Evolutionary conservation across 2,113 vertebrate genomes (phyloP).

Genomic region (Burhinus oedicnemus): DNA sequence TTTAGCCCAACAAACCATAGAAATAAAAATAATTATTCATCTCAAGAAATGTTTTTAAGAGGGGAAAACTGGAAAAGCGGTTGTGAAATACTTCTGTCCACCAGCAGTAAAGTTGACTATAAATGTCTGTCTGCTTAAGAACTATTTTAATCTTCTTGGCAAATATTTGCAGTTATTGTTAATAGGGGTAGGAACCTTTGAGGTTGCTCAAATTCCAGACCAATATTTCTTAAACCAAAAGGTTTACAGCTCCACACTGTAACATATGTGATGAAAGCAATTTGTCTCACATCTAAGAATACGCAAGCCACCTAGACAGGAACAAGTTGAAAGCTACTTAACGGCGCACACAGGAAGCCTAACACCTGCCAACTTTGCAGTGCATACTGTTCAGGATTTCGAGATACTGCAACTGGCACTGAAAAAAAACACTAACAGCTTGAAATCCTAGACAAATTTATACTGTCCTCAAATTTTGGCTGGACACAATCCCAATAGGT

Average conservation of each 20-base stretch:
- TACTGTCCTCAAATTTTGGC: background rate
- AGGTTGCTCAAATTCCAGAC: background rate
- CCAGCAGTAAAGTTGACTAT: background rate
- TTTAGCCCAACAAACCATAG: background rate
- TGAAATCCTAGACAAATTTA: background rate
- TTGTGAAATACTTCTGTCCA: background rate
- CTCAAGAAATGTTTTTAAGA: background rate
- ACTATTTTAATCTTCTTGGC: background rate
- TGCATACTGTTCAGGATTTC: background rate
- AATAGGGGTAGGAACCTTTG: background rate
- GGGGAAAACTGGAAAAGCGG: background rate
- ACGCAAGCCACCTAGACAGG: background rate
- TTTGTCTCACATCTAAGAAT: background rate
- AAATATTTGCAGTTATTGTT: conserved; percentile 22
- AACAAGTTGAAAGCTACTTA: background rate
- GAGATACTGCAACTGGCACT: background rate
- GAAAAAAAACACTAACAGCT: background rate
- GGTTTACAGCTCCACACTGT: background rate
- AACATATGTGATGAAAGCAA: background rate
- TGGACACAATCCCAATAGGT: background rate
- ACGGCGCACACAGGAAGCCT: background rate
- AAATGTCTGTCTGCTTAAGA: conserved; percentile 1
- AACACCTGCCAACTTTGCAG: background rate
- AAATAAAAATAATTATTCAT: conserved; percentile 12
- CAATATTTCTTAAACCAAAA: background rate